These are phyloP conservation scores for Orthosia incerta DNA, from an alignment of 2,888 invertebrate species.

Conservation along the genomic window DNA sequence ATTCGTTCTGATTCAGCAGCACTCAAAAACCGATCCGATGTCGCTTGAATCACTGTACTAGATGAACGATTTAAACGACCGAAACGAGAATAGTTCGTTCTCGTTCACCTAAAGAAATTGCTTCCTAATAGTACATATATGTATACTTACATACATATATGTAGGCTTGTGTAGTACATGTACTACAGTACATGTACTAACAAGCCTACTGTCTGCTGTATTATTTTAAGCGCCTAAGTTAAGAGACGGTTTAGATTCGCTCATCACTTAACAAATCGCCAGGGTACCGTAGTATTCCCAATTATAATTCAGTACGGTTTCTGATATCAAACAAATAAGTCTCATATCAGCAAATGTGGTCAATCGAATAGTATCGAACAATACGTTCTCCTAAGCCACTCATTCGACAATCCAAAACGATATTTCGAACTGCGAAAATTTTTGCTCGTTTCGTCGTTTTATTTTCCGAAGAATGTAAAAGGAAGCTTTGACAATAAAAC, in stretches of 20 bases:
- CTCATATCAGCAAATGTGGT: conserved; percentile 11
- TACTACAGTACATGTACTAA: too few relatives aligned
- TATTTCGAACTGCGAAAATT: conserved; percentile 45
- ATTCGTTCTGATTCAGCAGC: too few relatives aligned
- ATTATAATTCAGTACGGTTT: background rate
- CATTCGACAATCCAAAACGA: conserved; percentile 34
- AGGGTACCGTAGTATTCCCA: background rate
- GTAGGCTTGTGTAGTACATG: too few relatives aligned
- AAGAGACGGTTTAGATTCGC: background rate
- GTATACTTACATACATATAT: too few relatives aligned
- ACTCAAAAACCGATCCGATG: too few relatives aligned
- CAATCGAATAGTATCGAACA: conserved; percentile 20
- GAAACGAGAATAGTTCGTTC: too few relatives aligned
- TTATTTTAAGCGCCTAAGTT: background rate
- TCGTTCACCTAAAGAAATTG: too few relatives aligned
- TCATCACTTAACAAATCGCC: background rate
- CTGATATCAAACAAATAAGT: background rate
- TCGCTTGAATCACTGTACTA: too few relatives aligned
- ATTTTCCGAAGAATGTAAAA: conserved; percentile 53
- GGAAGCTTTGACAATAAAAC: conserved; percentile 60
- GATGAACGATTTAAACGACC: too few relatives aligned
- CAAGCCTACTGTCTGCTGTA: too few relatives aligned
- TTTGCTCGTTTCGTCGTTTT: conserved; percentile 47
- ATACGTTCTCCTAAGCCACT: conserved; percentile 19
- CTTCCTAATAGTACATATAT: too few relatives aligned